Conservation (phyloP, 2,113 vertebrate genomes). For the Emydura subglobosa region DNA sequence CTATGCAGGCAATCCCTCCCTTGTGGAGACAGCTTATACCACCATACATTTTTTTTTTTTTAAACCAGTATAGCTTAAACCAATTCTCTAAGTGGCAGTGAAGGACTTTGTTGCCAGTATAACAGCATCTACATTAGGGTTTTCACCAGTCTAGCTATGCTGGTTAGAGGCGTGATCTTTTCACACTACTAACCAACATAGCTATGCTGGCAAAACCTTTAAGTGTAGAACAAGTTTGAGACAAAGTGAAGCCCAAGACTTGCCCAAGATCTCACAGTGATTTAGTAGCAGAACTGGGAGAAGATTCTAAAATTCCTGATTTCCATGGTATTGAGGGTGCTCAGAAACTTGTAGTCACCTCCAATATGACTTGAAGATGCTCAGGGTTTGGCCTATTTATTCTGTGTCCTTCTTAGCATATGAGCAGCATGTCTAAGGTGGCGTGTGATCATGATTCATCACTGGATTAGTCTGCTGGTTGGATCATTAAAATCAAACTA, state of each 20-base stretch:
- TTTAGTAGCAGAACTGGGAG: not conserved
- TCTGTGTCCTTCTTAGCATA: not conserved
- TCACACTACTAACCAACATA: not conserved
- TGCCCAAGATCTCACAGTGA: not conserved
- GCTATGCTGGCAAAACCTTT: not conserved
- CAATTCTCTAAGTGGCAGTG: not conserved
- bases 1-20: not conserved
- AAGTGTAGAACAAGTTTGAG: not conserved
- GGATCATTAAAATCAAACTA: not conserved
- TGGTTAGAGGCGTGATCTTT: not conserved
- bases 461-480: too few relatives aligned
- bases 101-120: not conserved
- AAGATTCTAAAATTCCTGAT: not conserved
- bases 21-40: not conserved
- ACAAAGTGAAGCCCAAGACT: not conserved
- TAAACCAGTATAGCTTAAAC: not conserved
- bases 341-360: not conserved
- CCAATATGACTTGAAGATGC: not conserved
- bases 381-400: not conserved
- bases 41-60: not conserved
- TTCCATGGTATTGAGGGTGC: accelerated
- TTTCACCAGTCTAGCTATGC: not conserved
- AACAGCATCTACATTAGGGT: not conserved
- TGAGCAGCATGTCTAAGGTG: too few relatives aligned
- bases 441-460: too few relatives aligned